Evolutionary conservation across 2,888 invertebrate species (phyloP).

Genomic region (Urechis unicinctus): DNA sequence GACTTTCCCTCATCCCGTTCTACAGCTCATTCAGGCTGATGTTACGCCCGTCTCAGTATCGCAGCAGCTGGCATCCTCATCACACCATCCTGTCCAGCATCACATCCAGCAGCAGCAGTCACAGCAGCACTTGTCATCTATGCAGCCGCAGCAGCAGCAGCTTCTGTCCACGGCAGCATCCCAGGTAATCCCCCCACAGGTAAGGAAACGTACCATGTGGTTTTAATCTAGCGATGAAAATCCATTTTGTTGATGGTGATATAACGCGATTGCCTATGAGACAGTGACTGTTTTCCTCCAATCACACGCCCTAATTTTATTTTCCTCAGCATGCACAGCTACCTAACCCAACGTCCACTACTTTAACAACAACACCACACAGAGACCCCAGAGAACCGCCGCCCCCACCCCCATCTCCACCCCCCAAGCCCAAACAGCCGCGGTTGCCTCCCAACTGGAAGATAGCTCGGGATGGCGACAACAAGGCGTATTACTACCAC

Average conservation of each 20-base stretch:
- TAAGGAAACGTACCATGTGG: too few relatives aligned
- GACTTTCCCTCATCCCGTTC: not conserved
- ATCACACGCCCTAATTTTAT: too few relatives aligned
- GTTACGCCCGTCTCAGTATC: too few relatives aligned
- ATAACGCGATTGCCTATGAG: too few relatives aligned
- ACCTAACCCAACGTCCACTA: too few relatives aligned
- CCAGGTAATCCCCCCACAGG: slow-evolving; percentile 8
- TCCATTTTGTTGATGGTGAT: too few relatives aligned
- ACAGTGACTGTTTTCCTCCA: too few relatives aligned
- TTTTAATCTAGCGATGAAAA: too few relatives aligned
- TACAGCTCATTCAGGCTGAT: not conserved
- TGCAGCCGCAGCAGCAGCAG: slow-evolving; percentile 2
- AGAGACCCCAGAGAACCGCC: slow-evolving; percentile 20
- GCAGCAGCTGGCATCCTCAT: too few relatives aligned
- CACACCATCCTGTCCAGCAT: too few relatives aligned
- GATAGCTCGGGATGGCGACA: slow-evolving; percentile 71
- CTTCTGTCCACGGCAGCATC: not conserved
- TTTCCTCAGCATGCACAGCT: too few relatives aligned
- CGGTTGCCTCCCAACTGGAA: slow-evolving; percentile 82
- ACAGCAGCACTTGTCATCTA: slow-evolving; percentile 4
- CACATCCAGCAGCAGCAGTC: slow-evolving; percentile 9
- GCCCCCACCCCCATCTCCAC: slow-evolving; percentile 47
- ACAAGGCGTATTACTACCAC: slow-evolving; percentile 88
- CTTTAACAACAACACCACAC: not conserved
- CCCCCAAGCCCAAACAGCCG: slow-evolving; percentile 36